Base-by-base conservation (phyloP, 2,888 invertebrate species). In the Vannuccia rotundouncinata region DNA sequence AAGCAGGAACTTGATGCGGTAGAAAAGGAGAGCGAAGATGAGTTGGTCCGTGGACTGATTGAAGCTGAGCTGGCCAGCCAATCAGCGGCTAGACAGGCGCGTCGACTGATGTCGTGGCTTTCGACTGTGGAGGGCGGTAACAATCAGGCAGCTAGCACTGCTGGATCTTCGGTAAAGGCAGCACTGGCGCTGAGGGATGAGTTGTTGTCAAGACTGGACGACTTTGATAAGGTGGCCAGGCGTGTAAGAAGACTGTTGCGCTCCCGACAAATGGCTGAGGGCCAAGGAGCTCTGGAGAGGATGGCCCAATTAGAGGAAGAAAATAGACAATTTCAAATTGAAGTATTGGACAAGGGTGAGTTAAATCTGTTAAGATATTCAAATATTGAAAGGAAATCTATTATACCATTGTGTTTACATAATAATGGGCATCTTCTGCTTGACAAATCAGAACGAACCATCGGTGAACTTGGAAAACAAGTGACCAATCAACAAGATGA, bases 1-100 rank as follows among this genome's bases (percentile, higher is more conserved):
- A 66, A 66, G 25, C 66, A 66, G 66, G 66, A 66, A 27, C 25
- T 66, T 17, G 66, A 66, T 22, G 66, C 66, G 22, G 66, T 66
- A 2, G 66, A 66, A 27, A 66, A 66, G 66, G 66, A 66, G 66
- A 2, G 2, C 2, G 66, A 66, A 66, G 78, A 78, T 1, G 27
- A 60, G 25, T 27, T 78, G 1, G 66, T 78, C 28, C 78, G 66
- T n/a, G 28, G n/a, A 30, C 66, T 78, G 28, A 78, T 78, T 10
- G 78, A 78, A 25, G 60, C 78, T 17, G 78, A 78, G 31, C 66
- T 78, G 22, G 78, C 78, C 31, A 60, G 78, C 66, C 59, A 78
- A 78, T 10, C 59, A 59, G 59, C 59, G 29, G 78, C 78, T 45
- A 25, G 66, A 22, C 78, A 78, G 25, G 66, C 66, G 59, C 78